Conservation (phyloP, 2,113 vertebrate genomes). For the Pterocles gutturalis region DNA sequence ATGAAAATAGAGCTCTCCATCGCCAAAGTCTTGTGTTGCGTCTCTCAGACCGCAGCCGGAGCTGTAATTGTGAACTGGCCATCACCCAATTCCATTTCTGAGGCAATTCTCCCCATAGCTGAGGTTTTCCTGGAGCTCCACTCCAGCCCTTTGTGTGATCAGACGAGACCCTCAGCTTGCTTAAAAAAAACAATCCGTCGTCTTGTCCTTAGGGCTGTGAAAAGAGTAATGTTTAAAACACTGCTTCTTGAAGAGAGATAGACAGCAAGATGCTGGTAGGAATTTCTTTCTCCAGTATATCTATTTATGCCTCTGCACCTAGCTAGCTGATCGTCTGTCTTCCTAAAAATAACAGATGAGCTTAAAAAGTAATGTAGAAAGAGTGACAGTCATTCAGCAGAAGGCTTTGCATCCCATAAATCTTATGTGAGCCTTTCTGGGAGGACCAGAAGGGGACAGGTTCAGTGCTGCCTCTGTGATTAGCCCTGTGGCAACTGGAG, state of each 20-base stretch:
- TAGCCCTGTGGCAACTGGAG: not conserved
- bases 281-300: not conserved
- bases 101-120: not conserved
- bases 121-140: not conserved
- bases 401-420: not conserved
- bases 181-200: not conserved
- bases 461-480: not conserved
- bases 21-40: not conserved
- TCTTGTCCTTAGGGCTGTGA: not conserved
- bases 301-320: fast-evolving
- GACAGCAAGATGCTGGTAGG: not conserved
- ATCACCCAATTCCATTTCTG: not conserved
- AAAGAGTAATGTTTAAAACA: not conserved
- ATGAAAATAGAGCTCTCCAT: not conserved
- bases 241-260: not conserved
- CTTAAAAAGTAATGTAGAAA: not conserved
- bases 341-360: not conserved
- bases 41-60: not conserved
- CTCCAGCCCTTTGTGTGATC: not conserved
- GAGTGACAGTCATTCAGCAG: not conserved
- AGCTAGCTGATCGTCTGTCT: not conserved
- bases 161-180: not conserved
- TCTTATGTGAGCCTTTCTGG: not conserved
- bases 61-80: not conserved
- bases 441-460: not conserved